Evolutionary conservation across 2,888 invertebrate genomes (phyloP), one percentile per base, ranked within the genome.

Genomic region (Leucoma salicis): DNA sequence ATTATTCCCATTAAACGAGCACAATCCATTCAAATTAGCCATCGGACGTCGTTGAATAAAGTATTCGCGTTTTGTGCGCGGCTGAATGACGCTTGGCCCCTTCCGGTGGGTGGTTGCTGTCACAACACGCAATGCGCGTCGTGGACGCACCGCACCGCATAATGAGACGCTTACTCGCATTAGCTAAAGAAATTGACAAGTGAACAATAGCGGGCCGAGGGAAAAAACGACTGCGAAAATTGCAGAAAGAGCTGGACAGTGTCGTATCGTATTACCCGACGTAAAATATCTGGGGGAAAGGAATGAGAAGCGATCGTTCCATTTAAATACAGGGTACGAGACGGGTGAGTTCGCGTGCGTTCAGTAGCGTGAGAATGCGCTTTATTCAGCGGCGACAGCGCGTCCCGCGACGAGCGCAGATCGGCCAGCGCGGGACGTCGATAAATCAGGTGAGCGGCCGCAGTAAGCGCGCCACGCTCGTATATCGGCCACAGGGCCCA

Each of bases 101-200:
- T 88, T 88, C 89, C 88, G 87, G 87, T 88, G 87, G 88, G 89
- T 89, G 88, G 88, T 76, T 86, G 85, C 85, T 88, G 89, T 88
- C 89, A 89, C 87, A 89, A 88, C 88, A 89, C 80, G 88, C 83
- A 84, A 80, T 80, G 82, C 85, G 85, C 86, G 85, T 82, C 84
- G 84, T 79, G 79, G 71, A 78, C 85, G 82, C 86, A 82, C 80
- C 76, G 85, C 84, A 79, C 78, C 87, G 87, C 87, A 87, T 89
- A 89, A 89, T 89, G 87, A 88, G 88, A 88, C 87, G 89, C 85
- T 88, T 88, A 83, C 87, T 89, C 89, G 84, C 86, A 89, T 89
- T 89, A 89, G 89, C 89, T 83, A 86, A 89, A 89, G 87, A 85
- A 89, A 88, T 88, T 88, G 89, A 89, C 87, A 88, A 87, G 87